These are phyloP conservation scores for Psilanteris sp. DNA, from an alignment of 1,140 invertebrate species.

Conservation along the genomic window DNA sequence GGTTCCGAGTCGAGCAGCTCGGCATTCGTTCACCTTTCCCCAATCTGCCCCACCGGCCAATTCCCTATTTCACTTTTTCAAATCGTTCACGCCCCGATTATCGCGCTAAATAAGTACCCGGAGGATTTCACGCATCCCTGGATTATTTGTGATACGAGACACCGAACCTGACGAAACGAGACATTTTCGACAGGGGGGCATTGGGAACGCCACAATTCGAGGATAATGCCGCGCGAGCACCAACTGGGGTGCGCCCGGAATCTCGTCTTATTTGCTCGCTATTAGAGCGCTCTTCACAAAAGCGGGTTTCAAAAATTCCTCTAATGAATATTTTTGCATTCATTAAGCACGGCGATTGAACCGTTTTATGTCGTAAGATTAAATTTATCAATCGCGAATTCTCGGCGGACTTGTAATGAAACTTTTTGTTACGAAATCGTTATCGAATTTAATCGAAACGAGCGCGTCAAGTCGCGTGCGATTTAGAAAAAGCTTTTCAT, in stretches of 20 bases:
- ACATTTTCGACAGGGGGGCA: constrained; percentile 48
- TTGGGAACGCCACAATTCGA: constrained; percentile 22
- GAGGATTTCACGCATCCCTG: constrained; percentile 77
- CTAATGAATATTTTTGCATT: constrained; percentile 45
- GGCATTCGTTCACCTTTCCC: constrained; percentile 30
- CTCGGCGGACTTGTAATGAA: too few relatives aligned
- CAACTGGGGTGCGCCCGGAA: constrained; percentile 27
- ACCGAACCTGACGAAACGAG: constrained; percentile 26
- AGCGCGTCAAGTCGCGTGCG: too few relatives aligned
- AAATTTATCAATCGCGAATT: neutral
- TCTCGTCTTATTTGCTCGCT: constrained; percentile 43
- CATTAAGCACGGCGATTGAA: neutral
- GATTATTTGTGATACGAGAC: constrained; percentile 72
- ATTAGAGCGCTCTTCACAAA: constrained; percentile 28
- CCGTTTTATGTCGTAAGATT: neutral
- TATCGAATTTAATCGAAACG: too few relatives aligned
- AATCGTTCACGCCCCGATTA: constrained; percentile 77
- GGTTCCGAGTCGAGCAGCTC: constrained; percentile 9
- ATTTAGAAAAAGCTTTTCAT: too few relatives aligned
- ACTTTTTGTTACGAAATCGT: too few relatives aligned
- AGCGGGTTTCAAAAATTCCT: constrained; percentile 1
- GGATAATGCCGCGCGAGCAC: constrained; percentile 21
- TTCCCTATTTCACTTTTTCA: constrained; percentile 43
- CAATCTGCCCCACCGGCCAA: constrained; percentile 17
- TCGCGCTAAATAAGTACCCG: constrained; percentile 70